These are phyloP conservation scores for Apis cerana DNA, from an alignment of 1,140 invertebrate genomes.

Conservation along the genomic window DNA sequence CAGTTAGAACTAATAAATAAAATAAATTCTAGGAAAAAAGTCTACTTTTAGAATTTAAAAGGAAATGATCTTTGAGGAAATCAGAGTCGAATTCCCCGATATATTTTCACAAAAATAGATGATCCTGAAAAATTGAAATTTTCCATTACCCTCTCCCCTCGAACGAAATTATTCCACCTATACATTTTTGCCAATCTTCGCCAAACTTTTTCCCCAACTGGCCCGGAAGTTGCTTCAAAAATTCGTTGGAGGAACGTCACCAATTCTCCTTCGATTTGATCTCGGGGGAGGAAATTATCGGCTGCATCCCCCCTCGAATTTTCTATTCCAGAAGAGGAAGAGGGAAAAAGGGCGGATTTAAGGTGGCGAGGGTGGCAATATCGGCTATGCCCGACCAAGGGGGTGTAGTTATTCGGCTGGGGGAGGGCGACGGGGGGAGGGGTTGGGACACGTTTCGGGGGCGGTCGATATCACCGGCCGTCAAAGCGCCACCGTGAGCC, in stretches of 20 bases:
- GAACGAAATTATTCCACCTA: no score
- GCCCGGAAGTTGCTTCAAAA: not conserved
- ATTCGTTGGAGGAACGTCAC: not conserved
- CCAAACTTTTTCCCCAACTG: no score
- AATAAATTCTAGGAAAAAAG: no score
- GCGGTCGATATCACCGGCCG: slow-evolving; percentile 72
- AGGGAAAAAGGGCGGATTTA: not conserved
- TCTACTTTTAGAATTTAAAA: no score
- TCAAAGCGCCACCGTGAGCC: slow-evolving; percentile 56
- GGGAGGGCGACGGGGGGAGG: slow-evolving; percentile 7
- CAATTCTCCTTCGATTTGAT: not conserved
- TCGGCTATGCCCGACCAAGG: slow-evolving; percentile 17
- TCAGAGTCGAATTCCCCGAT: no score
- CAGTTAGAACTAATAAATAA: no score
- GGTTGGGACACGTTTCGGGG: slow-evolving; percentile 65
- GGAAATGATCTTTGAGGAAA: no score
- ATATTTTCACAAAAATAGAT: no score
- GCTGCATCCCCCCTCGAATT: not conserved
- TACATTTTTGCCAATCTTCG: no score
- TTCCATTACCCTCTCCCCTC: no score
- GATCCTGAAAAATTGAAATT: no score
- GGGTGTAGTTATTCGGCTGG: slow-evolving; percentile 53
- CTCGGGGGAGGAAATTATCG: not conserved
- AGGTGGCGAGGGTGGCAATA: slow-evolving; percentile 22
- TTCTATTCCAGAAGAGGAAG: not conserved